phyloP scores from a whole-genome alignment of 64 coral and sea anemone genomes.

The Montipora cactus region DNA sequence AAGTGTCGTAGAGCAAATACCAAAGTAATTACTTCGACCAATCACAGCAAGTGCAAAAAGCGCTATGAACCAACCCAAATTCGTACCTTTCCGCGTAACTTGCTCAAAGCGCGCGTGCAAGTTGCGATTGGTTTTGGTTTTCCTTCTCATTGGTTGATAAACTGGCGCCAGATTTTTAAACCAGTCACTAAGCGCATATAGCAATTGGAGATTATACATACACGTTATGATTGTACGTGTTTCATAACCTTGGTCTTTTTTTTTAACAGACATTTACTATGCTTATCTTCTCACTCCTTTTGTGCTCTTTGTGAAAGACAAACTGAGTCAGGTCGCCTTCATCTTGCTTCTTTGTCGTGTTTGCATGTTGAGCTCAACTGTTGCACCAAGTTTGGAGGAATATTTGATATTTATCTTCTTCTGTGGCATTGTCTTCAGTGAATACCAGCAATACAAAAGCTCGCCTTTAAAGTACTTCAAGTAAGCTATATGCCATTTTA shows the following conservation, averaged over 20 bases:
- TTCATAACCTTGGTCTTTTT: neutral
- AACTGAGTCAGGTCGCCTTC: neutral
- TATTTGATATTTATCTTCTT: slow-evolving; percentile 25
- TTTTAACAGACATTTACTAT: neutral
- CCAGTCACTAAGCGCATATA: no score
- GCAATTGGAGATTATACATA: no score
- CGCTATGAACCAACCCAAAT: no score
- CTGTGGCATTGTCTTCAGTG: neutral
- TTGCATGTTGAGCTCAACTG: neutral
- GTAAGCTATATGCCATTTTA: slow-evolving; percentile 4
- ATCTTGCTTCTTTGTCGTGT: neutral
- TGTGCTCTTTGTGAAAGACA: neutral
- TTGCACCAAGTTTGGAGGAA: neutral
- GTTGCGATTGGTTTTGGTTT: no score
- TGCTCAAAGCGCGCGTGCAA: no score
- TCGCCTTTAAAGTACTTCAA: slow-evolving; percentile 13
- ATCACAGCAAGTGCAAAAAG: no score
- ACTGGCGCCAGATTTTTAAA: no score
- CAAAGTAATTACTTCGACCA: no score
- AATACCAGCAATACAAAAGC: neutral
- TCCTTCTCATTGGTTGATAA: no score
- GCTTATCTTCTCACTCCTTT: neutral
- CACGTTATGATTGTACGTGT: no score
- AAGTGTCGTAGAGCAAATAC: no score
- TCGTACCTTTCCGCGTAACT: no score